phyloP scores from a whole-genome alignment of 2,797 vertebrate genomes.

The Sebastes goodei region DNA sequence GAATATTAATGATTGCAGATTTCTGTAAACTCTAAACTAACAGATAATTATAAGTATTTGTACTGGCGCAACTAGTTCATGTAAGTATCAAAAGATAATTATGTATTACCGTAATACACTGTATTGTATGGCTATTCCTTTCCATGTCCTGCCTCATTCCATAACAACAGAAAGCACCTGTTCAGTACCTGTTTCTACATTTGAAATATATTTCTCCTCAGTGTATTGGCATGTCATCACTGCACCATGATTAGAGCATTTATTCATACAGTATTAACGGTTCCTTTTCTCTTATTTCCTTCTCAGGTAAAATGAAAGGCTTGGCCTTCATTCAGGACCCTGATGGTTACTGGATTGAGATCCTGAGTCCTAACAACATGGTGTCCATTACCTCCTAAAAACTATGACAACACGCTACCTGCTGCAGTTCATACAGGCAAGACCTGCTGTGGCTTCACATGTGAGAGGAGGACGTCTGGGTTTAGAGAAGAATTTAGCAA shows the following conservation, averaged over 20 bases:
- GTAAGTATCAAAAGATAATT: background rate
- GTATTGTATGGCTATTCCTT: background rate
- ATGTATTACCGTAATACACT: background rate
- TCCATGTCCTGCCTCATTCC: background rate
- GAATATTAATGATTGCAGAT: background rate
- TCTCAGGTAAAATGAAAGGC: slow-evolving; percentile 96
- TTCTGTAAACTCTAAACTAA: background rate
- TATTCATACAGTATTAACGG: background rate
- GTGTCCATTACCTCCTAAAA: slow-evolving; percentile 84
- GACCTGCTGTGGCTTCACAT: slow-evolving; percentile 9
- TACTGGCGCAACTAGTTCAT: background rate
- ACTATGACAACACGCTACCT: background rate
- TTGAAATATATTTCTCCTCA: background rate
- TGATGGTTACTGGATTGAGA: slow-evolving; percentile 99
- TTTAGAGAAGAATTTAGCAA: slow-evolving; percentile 21
- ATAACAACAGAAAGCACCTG: background rate
- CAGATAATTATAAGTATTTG: background rate
- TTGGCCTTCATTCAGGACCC: slow-evolving; percentile 98
- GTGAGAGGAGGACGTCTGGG: background rate
- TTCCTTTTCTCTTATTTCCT: background rate
- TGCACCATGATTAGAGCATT: background rate
- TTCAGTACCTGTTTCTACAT: background rate
- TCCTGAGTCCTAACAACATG: slow-evolving; percentile 95
- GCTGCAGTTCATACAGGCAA: background rate
- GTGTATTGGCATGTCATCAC: background rate